A percentile compares a stretch with the other conserved stretches of the same genome.
Conservation (phyloP, 2,888 invertebrate genomes). For the Philhelius pedissequus region DNA sequence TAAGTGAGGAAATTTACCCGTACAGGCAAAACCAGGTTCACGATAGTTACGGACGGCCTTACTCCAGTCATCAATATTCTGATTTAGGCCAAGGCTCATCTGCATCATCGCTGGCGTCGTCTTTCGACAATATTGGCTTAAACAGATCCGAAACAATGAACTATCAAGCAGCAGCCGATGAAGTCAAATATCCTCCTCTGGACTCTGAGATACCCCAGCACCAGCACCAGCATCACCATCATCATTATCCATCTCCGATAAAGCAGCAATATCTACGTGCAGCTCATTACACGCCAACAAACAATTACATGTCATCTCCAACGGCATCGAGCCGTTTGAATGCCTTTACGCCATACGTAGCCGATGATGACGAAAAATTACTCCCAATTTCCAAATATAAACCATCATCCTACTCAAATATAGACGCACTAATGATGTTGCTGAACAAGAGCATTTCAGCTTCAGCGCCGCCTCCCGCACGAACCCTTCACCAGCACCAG, state of each 20-base stretch:
- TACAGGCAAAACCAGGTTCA: not conserved
- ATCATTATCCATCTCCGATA: not conserved
- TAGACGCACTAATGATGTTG: not conserved
- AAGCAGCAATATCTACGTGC: slow-evolving; percentile 19
- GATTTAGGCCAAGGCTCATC: not conserved
- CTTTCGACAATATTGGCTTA: slow-evolving; percentile 37
- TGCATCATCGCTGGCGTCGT: slow-evolving; percentile 15
- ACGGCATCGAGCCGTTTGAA: not conserved
- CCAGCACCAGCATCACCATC: not conserved
- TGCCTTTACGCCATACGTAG: not conserved
- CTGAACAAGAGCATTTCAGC: not conserved
- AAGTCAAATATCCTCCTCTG: slow-evolving; percentile 33
- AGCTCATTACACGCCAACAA: slow-evolving; percentile 21
- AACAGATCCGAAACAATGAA: slow-evolving; percentile 29
- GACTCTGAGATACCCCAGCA: not conserved
- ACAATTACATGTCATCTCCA: slow-evolving; percentile 23
- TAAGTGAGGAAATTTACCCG: slow-evolving; percentile 14
- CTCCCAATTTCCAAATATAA: slow-evolving; percentile 4
- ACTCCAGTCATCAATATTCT: slow-evolving; percentile 2
- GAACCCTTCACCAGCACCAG: not conserved
- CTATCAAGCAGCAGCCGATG: slow-evolving; percentile 17
- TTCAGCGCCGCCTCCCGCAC: not conserved
- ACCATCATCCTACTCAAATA: not conserved
- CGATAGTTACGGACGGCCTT: slow-evolving; percentile 11
- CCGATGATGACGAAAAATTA: not conserved